Conservation (phyloP, 2,888 invertebrate genomes). For the Corbicula japonica region DNA sequence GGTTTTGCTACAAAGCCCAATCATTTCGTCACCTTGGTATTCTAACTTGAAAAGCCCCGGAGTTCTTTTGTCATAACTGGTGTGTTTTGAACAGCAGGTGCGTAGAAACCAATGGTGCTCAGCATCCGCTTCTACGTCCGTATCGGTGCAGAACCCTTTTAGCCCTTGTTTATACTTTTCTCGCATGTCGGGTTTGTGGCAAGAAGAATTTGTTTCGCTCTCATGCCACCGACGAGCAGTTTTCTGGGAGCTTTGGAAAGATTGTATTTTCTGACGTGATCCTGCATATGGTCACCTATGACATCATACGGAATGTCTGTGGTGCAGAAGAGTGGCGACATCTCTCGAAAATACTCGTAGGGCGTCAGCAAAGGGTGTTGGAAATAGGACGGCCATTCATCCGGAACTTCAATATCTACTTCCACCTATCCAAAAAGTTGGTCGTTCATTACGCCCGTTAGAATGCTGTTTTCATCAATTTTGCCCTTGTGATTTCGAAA, state of each 20-base stretch:
- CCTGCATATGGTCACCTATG: slow-evolving; percentile 52
- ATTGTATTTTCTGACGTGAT: slow-evolving; percentile 28
- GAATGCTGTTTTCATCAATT: slow-evolving; percentile 27
- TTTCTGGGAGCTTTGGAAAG: slow-evolving; percentile 40
- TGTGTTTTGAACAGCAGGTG: slow-evolving; percentile 32
- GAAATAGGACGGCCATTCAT: slow-evolving; percentile 30
- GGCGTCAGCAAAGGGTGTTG: slow-evolving; percentile 27
- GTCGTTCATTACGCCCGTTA: slow-evolving; percentile 45
- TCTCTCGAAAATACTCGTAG: slow-evolving; percentile 39
- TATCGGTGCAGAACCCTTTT: too few relatives aligned
- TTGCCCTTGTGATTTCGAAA: slow-evolving; percentile 35
- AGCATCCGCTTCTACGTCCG: too few relatives aligned
- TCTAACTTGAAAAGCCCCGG: too few relatives aligned
- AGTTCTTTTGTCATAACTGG: slow-evolving; percentile 45
- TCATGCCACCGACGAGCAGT: slow-evolving; percentile 50
- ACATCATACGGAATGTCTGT: too few relatives aligned
- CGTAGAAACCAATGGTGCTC: too few relatives aligned
- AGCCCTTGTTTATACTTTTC: slow-evolving; percentile 24
- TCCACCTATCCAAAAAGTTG: slow-evolving; percentile 34
- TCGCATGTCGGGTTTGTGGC: slow-evolving; percentile 37
- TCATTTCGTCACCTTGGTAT: too few relatives aligned
- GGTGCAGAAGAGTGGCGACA: too few relatives aligned
- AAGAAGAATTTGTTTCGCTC: too few relatives aligned
- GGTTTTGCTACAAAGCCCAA: too few relatives aligned
- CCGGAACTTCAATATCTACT: too few relatives aligned